These are phyloP conservation scores for Lepidothrix coronata DNA, from an alignment of 2,113 vertebrate species.

Conservation along the genomic window DNA sequence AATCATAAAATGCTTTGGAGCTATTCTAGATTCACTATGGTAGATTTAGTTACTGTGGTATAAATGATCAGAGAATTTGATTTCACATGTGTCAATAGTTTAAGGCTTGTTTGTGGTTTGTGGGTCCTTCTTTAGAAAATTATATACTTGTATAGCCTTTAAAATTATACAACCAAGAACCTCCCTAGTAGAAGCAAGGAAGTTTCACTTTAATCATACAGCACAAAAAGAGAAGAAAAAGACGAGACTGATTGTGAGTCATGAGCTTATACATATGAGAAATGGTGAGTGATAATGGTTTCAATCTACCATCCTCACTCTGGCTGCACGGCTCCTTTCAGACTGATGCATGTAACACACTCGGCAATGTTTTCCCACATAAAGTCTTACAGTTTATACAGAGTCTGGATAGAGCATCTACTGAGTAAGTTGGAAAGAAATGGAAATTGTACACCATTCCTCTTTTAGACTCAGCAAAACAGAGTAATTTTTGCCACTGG, in stretches of 20 bases:
- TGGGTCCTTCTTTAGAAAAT: background rate
- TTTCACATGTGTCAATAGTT: conserved; percentile 33
- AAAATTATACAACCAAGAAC: background rate
- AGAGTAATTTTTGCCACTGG: background rate
- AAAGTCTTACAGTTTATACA: background rate
- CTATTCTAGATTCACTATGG: background rate
- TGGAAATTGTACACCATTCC: background rate
- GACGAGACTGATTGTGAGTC: background rate
- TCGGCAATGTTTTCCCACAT: background rate
- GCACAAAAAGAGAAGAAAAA: background rate
- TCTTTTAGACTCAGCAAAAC: background rate
- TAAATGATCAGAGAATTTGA: conserved; percentile 8
- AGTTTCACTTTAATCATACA: background rate
- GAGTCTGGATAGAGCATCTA: background rate
- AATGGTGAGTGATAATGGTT: background rate
- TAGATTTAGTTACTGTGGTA: background rate
- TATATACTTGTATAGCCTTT: background rate
- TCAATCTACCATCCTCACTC: background rate
- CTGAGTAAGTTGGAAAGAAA: background rate
- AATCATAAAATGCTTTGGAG: background rate
- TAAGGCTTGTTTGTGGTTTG: conserved; percentile 28
- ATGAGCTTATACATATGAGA: background rate
- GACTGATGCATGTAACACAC: background rate
- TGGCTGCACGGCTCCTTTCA: background rate
- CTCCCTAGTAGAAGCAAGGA: background rate